phyloP scores from a whole-genome alignment of 2,113 vertebrate species.

The Tachuris rubrigastra region DNA sequence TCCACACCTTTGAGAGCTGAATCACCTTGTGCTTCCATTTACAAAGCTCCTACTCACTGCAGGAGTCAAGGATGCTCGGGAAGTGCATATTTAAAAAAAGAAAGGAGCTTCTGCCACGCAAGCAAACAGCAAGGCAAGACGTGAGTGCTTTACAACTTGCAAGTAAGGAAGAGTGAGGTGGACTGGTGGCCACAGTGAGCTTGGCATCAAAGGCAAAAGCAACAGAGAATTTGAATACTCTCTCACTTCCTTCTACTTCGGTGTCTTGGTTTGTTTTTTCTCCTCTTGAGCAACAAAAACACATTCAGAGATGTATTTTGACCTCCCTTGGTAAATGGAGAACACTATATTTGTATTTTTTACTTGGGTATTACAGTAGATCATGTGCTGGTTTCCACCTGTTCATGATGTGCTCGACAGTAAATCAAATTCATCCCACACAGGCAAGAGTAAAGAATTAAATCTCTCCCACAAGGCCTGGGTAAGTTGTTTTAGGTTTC shows the following conservation, averaged over 20 bases:
- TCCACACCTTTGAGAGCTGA: not conserved
- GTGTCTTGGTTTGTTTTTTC: not conserved
- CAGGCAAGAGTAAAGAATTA: not conserved
- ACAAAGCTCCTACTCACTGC: slow-evolving; percentile 6
- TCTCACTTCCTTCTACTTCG: not conserved
- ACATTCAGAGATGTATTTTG: not conserved
- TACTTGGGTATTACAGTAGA: not conserved
- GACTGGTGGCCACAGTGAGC: not conserved
- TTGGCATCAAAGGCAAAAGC: not conserved
- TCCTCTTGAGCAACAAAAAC: not conserved
- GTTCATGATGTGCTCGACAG: not conserved
- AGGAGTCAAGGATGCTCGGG: not conserved
- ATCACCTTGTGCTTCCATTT: not conserved
- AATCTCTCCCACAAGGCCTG: not conserved
- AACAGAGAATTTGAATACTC: not conserved
- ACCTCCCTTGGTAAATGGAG: not conserved
- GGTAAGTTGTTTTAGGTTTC: accelerated
- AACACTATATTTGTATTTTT: not conserved
- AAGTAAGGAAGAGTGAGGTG: not conserved
- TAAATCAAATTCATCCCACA: not conserved
- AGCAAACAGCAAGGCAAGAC: not conserved
- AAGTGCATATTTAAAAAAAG: not conserved
- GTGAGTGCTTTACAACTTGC: not conserved
- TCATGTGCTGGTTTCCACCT: not conserved
- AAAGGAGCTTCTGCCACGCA: not conserved